phyloP scores from a whole-genome alignment of 92 coral and sea anemone genomes.

The Galaxea fascicularis region DNA sequence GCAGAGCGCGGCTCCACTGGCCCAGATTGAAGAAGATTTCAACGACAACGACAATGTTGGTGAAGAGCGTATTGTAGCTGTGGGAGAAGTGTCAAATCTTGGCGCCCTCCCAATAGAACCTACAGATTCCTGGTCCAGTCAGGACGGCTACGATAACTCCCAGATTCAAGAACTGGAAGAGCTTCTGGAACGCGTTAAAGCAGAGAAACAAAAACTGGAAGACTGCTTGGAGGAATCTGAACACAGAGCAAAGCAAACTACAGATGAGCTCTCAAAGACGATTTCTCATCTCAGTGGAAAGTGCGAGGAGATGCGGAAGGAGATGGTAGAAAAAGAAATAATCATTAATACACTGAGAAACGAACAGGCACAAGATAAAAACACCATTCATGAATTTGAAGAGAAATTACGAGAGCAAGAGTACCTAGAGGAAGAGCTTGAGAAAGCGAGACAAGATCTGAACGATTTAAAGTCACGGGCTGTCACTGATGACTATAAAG shows the following conservation, averaged over 20 bases:
- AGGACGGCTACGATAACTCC: conserved; percentile 21
- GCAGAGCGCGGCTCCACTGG: conserved; percentile 35
- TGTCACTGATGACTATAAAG: conserved; percentile 15
- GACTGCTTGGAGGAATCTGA: conserved; percentile 40
- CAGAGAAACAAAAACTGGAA: conserved; percentile 33
- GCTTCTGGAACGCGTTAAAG: conserved; percentile 17
- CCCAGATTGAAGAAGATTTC: conserved; percentile 28
- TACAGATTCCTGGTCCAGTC: conserved; percentile 38
- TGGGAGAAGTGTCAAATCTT: conserved; percentile 7
- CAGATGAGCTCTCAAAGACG: conserved; percentile 65
- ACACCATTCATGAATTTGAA: conserved; percentile 54
- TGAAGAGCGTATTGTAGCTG: conserved; percentile 43
- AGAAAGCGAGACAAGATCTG: conserved; percentile 32
- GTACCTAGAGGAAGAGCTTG: conserved; percentile 32
- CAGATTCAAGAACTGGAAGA: conserved; percentile 49
- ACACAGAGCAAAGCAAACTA: conserved; percentile 46
- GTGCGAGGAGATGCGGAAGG: conserved; percentile 71
- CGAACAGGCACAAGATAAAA: conserved; percentile 53
- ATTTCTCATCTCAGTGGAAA: conserved; percentile 64
- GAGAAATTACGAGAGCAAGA: conserved; percentile 43
- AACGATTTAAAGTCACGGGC: neutral
- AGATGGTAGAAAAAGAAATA: conserved; percentile 72
- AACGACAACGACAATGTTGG: conserved; percentile 26
- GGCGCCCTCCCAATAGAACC: conserved; percentile 7
- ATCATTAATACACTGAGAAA: conserved; percentile 61